phyloP scores from a whole-genome alignment of 2,797 vertebrate species.

The Tolypeutes matacus region DNA sequence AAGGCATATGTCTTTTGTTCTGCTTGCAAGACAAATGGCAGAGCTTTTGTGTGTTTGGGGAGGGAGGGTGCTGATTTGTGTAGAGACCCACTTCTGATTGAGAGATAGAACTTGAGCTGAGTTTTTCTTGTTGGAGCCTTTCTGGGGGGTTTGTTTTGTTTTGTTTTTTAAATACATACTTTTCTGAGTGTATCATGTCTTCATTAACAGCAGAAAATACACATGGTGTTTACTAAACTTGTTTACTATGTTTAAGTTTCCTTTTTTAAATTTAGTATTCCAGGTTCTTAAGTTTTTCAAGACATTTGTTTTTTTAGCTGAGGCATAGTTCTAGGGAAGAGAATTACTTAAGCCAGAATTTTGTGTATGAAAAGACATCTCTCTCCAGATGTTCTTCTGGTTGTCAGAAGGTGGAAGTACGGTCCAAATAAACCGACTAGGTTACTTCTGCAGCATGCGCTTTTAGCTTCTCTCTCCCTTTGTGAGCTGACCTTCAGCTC shows the following conservation, averaged over 20 bases:
- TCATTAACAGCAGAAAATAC: slow-evolving; percentile 71
- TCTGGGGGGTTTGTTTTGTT: slow-evolving; percentile 50
- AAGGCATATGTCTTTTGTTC: background rate
- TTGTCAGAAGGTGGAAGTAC: slow-evolving; percentile 2
- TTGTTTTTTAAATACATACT: slow-evolving; percentile 35
- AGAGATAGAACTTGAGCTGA: slow-evolving; percentile 57
- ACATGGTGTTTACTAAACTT: slow-evolving; percentile 77
- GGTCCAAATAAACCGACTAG: background rate
- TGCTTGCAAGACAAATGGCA: slow-evolving; percentile 18
- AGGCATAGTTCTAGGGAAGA: slow-evolving; percentile 65
- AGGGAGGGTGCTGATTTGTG: background rate
- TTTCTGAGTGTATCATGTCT: slow-evolving; percentile 79
- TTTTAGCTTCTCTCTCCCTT: slow-evolving; percentile 62
- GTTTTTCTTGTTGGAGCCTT: slow-evolving; percentile 31
- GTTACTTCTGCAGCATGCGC: slow-evolving; percentile 54
- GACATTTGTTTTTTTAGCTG: slow-evolving; percentile 46
- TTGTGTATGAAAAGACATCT: slow-evolving; percentile 61
- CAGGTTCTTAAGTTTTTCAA: slow-evolving; percentile 73
- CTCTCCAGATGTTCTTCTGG: slow-evolving; percentile 14
- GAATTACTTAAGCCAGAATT: slow-evolving; percentile 65
- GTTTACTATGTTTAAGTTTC: slow-evolving; percentile 73
- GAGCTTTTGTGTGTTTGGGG: background rate
- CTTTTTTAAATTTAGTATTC: slow-evolving; percentile 65
- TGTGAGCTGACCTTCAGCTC: slow-evolving; percentile 51
- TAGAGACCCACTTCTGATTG: slow-evolving; percentile 49